Percentiles rank a stretch among this genome's conserved stretches.
Conservation (phyloP, 2,888 invertebrate species). For the Stenoptilia bipunctidactyla region DNA sequence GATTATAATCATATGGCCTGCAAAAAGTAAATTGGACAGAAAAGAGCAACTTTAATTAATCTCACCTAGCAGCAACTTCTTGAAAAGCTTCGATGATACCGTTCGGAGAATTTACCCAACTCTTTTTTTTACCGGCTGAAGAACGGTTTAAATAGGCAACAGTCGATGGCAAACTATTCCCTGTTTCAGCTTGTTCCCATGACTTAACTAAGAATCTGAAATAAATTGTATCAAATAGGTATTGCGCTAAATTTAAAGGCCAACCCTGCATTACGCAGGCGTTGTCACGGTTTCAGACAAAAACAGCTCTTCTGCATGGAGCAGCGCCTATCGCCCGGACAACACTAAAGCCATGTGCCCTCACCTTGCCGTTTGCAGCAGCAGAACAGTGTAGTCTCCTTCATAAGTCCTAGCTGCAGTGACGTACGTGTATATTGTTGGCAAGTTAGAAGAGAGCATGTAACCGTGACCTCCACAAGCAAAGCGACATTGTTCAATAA, state of each 20-base stretch:
- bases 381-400: conserved; percentile 94
- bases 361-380: conserved; percentile 87
- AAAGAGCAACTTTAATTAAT: no score
- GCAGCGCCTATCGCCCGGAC: no score
- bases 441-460: conserved; percentile 88
- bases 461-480: conserved; percentile 97
- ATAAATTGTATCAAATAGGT: conserved; percentile 1
- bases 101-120: conserved; percentile 47
- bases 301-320: no score
- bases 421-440: conserved; percentile 83
- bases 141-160: conserved; percentile 73
- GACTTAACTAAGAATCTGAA: conserved; percentile 80
- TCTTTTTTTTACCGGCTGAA: conserved; percentile 16
- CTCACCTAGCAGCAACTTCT: conserved; percentile 71
- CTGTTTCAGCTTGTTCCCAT: conserved; percentile 75
- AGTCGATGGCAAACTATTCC: conserved; percentile 74
- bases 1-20: no score
- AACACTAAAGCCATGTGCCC: no score
- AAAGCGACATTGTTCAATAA: conserved; percentile 86
- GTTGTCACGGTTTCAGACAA: no score
- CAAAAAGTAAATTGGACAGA: no score
- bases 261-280: no score
- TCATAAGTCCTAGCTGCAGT: conserved; percentile 95
- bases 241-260: no score
- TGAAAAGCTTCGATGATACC: conserved; percentile 70